Evolutionary conservation across 1,140 invertebrate species (phyloP), one percentile per base, ranked within the genome.

Genomic region (Drosophila miranda): DNA sequence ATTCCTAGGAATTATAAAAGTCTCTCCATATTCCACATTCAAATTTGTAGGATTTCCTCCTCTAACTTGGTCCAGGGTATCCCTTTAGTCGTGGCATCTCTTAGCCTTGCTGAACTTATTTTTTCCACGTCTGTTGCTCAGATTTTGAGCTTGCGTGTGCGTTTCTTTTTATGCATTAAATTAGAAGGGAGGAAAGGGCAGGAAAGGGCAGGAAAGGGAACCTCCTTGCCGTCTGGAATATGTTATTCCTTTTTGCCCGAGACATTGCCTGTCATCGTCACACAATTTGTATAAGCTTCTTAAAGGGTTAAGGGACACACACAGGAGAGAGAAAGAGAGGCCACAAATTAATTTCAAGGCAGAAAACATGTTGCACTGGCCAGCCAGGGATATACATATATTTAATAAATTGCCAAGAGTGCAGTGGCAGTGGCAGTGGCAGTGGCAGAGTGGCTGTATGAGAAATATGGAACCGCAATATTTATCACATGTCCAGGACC

Each of bases 91-190:
- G 2, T 16, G 16, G 16, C 16, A 21, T 26, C 28, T 14, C 7
- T 5, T 13, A 3, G 16, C 6, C 30, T 30, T 23, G 2, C 4
- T 13, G 48, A 51, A 23, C 60, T 30, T 62, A 50, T 44, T 42
- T 38, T 49, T 63, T 49, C 57, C 54, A 75, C 51, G 45, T 54
- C 34, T 64, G 62, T 62, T 67, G 61, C 62, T 50, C 34, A 50
- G 49, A 73, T 55, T 63, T 64, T 51, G 55, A 38, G 34, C 54
- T 46, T 81, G 68, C 78, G 73, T 84, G 81, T 81, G 81, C 61
- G 73, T 51, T 61, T 84, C 64, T 55, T 59, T 62, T 62, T 55
- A 51, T 86, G 81, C 73, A 86, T 84, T 86, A 86, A 86, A 84
- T 84, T 84, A 86, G 63, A 58, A 69, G 78, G 43, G 26, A n/a